A percentile compares a stretch with the other conserved stretches of the same genome.
Conservation (phyloP, 2,888 invertebrate genomes). For the Leistus spinibarbis region DNA sequence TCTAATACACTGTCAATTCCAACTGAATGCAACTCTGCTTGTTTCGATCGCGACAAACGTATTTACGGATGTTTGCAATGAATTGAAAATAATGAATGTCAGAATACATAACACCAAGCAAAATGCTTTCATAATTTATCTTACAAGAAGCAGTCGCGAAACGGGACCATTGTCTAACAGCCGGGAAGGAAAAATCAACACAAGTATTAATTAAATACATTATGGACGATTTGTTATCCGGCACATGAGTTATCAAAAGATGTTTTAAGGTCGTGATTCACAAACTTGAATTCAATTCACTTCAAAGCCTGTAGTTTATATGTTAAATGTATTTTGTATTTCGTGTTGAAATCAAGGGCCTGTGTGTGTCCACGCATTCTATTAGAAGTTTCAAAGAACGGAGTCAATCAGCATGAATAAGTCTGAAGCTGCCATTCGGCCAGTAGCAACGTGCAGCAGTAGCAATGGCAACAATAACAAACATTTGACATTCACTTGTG, state of each 20-base stretch:
- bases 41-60: neutral
- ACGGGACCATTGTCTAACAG: neutral
- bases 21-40: neutral
- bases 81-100: constrained; percentile 19
- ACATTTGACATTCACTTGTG: constrained; percentile 52
- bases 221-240: too few species aligned
- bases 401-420: neutral
- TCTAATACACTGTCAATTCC: neutral
- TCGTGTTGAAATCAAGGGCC: too few species aligned
- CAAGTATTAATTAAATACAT: neutral
- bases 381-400: neutral
- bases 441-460: neutral
- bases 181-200: neutral
- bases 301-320: too few species aligned
- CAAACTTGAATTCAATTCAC: too few species aligned
- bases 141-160: neutral
- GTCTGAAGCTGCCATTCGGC: neutral
- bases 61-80: constrained; percentile 10
- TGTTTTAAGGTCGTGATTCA: too few species aligned
- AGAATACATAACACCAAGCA: neutral
- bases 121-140: constrained; percentile 4
- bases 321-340: too few species aligned
- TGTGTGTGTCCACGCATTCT: too few species aligned
- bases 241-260: too few species aligned
- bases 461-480: constrained; percentile 37